Conservation (phyloP, 2,113 vertebrate species). For the Nibea coibor region DNA sequence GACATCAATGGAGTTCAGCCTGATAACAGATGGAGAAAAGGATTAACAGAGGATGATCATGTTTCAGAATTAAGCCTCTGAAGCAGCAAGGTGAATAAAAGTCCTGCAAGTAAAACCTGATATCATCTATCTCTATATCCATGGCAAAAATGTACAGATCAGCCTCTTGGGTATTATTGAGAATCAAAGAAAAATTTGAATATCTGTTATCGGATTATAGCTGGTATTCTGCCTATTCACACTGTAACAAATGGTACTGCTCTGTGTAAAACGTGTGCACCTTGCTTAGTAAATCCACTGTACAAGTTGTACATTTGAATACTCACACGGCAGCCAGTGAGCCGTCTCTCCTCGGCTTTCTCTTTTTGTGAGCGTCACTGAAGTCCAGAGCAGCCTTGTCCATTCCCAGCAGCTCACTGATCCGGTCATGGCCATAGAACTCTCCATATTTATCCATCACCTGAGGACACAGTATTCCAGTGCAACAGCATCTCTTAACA, state of each 20-base stretch:
- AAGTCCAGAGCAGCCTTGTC: constrained; percentile 97
- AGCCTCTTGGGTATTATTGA: not conserved
- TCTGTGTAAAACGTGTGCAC: too few species aligned
- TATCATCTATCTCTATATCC: not conserved
- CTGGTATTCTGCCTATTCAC: not conserved
- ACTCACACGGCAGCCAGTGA: constrained; percentile 95
- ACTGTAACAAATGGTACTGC: not conserved
- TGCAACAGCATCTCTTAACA: not conserved
- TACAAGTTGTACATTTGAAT: not conserved
- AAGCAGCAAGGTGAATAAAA: not conserved
- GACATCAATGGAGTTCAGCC: constrained; percentile 94
- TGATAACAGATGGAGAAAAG: constrained; percentile 65
- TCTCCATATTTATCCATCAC: constrained; percentile 99
- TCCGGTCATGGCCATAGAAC: constrained; percentile 95
- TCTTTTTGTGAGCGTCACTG: constrained; percentile 93
- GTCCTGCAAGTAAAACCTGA: not conserved
- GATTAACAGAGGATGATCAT: not conserved
- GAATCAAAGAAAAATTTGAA: not conserved
- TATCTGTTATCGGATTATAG: not conserved
- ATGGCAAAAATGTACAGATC: not conserved
- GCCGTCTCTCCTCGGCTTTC: constrained; percentile 94
- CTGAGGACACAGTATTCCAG: constrained; percentile 72
- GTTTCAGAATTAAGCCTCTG: not conserved
- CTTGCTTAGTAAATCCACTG: not conserved
- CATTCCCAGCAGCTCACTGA: constrained; percentile 96